Base-by-base conservation (phyloP, 2,113 vertebrate species). In the Pelvicachromis taeniatus region DNA sequence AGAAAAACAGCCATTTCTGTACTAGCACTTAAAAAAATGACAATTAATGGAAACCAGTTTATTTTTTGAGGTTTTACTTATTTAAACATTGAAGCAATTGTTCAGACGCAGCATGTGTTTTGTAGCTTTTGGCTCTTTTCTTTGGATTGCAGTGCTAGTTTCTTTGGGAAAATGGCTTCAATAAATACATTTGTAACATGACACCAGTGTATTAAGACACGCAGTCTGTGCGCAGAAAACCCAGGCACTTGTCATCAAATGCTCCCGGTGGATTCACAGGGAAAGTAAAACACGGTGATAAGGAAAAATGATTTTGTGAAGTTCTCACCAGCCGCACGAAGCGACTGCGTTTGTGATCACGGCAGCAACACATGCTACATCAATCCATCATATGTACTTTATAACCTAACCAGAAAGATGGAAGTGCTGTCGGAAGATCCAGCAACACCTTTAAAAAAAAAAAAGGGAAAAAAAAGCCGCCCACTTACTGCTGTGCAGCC, bases 261-360 rank as follows among this genome's bases (percentile, higher is more conserved):
- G 19, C 38, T 86, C 85, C 81, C 70, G 4, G 2, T 6, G 78
- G 86, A 78, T 85, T 88, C 82, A 88, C 58, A 58, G 82, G 61
- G 16, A 17, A 70, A 38, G 78, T 38, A 73, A 84, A 77, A 88
- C 68, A 38, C 77, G 40, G 81, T 7, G 1, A 77, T 85, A 81
- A 75, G 26, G 23, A n/a, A 21, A n/a, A 38, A 80, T 10, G 2
- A 7, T 75, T 78, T 83, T 52, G 17, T 11, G 50, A 86, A 55
- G 85, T 88, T 91, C 91, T 83, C 87, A 90, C 78, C 68, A 11
- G 80, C 59, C 7, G 50, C 58, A 38, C 2, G 23, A 87, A 89
- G 83, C 82, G 14, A 89, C 91, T 94, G 91, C 33, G 26, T 88
- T 90, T 90, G 84, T 89, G 90, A 94, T 94, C 92, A 90, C 83